A percentile compares a stretch with the other conserved stretches of the same genome.
Evolutionary conservation across 2,113 vertebrate genomes (phyloP).

Genomic region (Pelobates fuscus): DNA sequence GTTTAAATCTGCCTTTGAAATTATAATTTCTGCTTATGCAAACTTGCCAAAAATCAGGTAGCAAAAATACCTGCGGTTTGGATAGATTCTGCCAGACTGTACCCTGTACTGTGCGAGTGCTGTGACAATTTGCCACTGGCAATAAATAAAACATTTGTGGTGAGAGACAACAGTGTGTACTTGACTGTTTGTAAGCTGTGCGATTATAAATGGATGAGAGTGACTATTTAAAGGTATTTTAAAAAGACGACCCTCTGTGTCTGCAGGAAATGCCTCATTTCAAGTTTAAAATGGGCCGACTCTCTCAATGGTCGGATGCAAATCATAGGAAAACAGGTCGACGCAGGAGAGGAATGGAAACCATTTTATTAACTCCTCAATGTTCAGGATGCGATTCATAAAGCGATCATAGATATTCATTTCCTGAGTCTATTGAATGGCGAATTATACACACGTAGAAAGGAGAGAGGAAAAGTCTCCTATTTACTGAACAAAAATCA

Average conservation of each 20-base stretch:
- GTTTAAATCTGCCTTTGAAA: constrained; percentile 58
- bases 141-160: constrained; percentile 55
- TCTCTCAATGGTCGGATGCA: neutral
- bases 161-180: constrained; percentile 63
- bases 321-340: no score
- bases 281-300: neutral
- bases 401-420: no score
- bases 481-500: no score
- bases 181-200: constrained; percentile 63
- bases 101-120: no score
- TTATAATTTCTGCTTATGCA: constrained; percentile 56
- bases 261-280: constrained; percentile 66
- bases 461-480: no score
- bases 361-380: no score
- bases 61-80: constrained; percentile 2
- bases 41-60: constrained; percentile 52
- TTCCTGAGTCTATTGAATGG: no score
- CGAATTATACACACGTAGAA: no score
- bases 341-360: no score
- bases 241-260: constrained; percentile 70
- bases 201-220: constrained; percentile 72
- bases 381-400: no score
- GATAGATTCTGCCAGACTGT: neutral
- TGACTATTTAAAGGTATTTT: constrained; percentile 68
- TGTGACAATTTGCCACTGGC: no score